phyloP scores from a whole-genome alignment of 2,113 vertebrate species.

The Pleuronectes platessa region DNA sequence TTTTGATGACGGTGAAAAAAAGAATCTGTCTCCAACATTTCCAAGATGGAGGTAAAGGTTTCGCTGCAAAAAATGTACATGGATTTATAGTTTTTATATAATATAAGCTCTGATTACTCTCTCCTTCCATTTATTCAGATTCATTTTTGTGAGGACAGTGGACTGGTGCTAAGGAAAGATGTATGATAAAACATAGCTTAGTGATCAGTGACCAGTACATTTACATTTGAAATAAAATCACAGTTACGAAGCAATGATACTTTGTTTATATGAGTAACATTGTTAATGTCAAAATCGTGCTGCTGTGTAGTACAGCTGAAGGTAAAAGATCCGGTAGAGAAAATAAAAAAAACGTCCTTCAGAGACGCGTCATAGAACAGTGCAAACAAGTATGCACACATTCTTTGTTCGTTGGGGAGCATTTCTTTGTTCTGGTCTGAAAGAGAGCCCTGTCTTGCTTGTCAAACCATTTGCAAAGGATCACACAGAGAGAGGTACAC shows the following conservation, averaged over 20 bases:
- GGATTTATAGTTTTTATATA: not conserved
- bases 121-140: not conserved
- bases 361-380: not conserved
- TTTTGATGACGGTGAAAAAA: not conserved
- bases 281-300: not conserved
- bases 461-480: constrained; percentile 9
- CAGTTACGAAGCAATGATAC: not conserved
- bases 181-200: not conserved
- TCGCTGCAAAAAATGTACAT: not conserved
- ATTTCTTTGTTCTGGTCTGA: constrained; percentile 22
- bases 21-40: not conserved
- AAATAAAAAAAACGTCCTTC: not conserved
- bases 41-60: not conserved
- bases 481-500: constrained; percentile 1
- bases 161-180: not conserved
- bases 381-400: not conserved
- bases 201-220: not conserved
- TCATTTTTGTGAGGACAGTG: too few relatives aligned
- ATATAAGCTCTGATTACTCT: not conserved
- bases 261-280: not conserved
- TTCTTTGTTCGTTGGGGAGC: constrained; percentile 9
- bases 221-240: constrained; percentile 10
- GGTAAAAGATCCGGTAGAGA: not conserved
- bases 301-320: not conserved
- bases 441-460: constrained; percentile 11